A percentile compares a stretch with the other conserved stretches of the same genome.
phyloP scores from a whole-genome alignment of 1,140 invertebrate genomes.

The Ips typographus region DNA sequence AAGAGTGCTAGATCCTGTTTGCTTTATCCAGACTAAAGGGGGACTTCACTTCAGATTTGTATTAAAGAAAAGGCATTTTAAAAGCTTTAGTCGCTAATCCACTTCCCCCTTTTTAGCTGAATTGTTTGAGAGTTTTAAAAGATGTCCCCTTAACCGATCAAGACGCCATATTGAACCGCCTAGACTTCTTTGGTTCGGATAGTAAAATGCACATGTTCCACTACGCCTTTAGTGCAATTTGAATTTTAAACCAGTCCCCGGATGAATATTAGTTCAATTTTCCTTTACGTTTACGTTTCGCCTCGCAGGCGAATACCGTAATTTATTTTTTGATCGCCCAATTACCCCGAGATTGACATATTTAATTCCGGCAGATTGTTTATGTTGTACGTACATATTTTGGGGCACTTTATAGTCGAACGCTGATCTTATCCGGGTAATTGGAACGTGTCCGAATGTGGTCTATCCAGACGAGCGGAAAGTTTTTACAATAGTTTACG shows the following conservation, averaged over 20 bases:
- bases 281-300: background rate
- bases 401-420: background rate
- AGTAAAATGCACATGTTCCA: background rate
- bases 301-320: background rate
- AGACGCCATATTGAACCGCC: too few relatives aligned
- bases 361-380: too few relatives aligned
- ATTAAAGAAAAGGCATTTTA: background rate
- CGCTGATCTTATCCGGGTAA: conserved; percentile 9
- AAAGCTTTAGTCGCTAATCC: background rate
- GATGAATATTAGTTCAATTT: conserved; percentile 3
- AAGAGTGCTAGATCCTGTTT: background rate
- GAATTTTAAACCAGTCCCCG: conserved; percentile 4
- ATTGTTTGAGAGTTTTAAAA: background rate
- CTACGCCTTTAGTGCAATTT: conserved; percentile 1
- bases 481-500: background rate
- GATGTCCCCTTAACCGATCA: background rate
- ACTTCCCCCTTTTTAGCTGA: background rate
- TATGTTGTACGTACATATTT: too few relatives aligned
- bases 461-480: conserved; percentile 4
- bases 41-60: background rate
- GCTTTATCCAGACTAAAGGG: background rate
- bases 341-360: background rate
- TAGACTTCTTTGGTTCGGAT: too few relatives aligned
- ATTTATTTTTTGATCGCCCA: background rate
- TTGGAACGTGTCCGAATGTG: conserved; percentile 3